phyloP scores from a whole-genome alignment of 2,113 vertebrate species.

The Phylloscopus whistleri region DNA sequence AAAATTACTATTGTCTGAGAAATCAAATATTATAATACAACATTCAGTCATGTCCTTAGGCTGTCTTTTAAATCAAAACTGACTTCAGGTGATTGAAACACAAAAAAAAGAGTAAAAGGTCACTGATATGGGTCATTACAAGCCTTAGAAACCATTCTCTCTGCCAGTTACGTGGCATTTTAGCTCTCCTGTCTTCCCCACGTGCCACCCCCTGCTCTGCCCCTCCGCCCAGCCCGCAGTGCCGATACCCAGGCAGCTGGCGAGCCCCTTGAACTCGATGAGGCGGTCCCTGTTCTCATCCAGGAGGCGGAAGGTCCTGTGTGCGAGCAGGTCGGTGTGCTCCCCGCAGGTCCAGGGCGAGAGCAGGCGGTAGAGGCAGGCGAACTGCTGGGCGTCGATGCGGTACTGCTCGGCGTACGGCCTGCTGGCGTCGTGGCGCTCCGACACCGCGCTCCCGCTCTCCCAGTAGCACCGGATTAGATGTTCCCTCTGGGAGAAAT shows the following conservation, averaged over 20 bases:
- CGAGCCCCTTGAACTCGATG: slow-evolving; percentile 85
- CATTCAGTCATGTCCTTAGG: not conserved
- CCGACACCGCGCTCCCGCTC: not conserved
- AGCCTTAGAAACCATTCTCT: not conserved
- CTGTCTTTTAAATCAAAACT: not conserved
- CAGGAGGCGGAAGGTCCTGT: slow-evolving; percentile 87
- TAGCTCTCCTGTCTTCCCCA: fast-evolving
- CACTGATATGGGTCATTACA: not conserved
- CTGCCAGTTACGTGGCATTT: not conserved
- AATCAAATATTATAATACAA: not conserved
- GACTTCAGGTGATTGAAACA: not conserved
- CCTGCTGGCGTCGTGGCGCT: slow-evolving; percentile 74
- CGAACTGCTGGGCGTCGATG: slow-evolving; percentile 86
- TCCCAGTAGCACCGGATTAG: slow-evolving; percentile 93
- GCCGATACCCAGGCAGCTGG: slow-evolving; percentile 81
- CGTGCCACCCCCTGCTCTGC: not conserved
- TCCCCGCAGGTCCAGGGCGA: slow-evolving; percentile 82
- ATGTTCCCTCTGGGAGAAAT: slow-evolving; percentile 82
- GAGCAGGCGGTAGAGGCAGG: slow-evolving; percentile 83
- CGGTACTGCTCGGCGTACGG: slow-evolving; percentile 87
- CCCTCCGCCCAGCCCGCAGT: not conserved
- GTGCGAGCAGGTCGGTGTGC: slow-evolving; percentile 80
- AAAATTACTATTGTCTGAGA: not conserved
- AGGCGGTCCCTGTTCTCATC: slow-evolving; percentile 81
- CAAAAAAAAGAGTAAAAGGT: not conserved